Percentiles rank a stretch among this genome's conserved stretches.
Evolutionary conservation across 2,888 invertebrate genomes (phyloP).

Genomic region (Macrosiphum euphorbiae): DNA sequence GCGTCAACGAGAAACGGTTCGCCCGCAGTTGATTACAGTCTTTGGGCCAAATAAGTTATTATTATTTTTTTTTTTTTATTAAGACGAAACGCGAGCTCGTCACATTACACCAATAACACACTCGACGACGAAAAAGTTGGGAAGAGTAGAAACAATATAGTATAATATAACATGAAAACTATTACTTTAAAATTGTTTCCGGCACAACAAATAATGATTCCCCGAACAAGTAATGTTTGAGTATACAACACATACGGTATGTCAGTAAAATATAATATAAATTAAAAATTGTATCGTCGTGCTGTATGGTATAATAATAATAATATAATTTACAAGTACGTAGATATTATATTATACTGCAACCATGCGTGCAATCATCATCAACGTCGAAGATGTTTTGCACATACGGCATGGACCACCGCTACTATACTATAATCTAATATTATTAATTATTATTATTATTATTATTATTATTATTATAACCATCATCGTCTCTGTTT

Average conservation of each 20-base stretch:
- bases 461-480: conserved; percentile 37
- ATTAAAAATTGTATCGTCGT: not conserved
- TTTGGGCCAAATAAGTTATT: not conserved
- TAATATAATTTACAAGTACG: not conserved
- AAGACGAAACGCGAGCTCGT: not conserved
- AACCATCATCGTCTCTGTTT: not conserved
- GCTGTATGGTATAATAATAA: not conserved
- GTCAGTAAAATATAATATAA: not conserved
- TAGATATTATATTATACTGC: not conserved
- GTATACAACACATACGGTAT: not conserved
- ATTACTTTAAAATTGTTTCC: not conserved
- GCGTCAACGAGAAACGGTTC: not conserved
- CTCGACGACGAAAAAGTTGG: not conserved
- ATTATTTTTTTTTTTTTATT: not conserved
- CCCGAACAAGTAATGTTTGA: not conserved
- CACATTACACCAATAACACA: not conserved
- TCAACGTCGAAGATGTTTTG: not conserved
- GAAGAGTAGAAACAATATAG: not conserved
- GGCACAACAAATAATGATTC: not conserved
- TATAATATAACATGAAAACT: not conserved
- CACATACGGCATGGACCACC: not conserved
- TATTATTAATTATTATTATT: conserved; percentile 21
- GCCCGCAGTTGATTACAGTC: not conserved
- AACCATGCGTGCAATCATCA: not conserved
- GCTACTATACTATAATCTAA: not conserved